Base-by-base conservation (phyloP, 2,888 invertebrate genomes). In the Drosophila robusta region DNA sequence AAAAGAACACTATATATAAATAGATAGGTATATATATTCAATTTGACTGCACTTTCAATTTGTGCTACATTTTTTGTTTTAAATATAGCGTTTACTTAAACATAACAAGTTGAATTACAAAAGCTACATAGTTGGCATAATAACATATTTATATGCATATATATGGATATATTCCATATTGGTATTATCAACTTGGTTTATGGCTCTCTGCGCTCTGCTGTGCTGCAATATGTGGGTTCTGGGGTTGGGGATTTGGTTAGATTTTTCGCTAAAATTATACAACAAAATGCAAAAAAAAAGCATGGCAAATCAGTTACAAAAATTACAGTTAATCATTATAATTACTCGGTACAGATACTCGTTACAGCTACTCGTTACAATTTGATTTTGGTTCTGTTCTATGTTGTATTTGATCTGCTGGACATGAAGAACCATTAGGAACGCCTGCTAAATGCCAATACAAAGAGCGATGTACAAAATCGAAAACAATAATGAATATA, bases 261-360 rank as follows among this genome's bases (percentile, higher is more conserved):
- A 11, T 56, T 22, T 22, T 36, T 29, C n/a, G 38, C 47, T 56
- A 77, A 74, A 57, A 72, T 66, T 62, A 64, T 55, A 64, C 44
- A 68, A 78, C 56, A 78, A 62, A 51, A 58, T 51, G 42, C 5
- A 34, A 32, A 32, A 29, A 38, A 38, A 34, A 56, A 71, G 60
- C 63, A 75, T 75, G 75, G 75, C 75, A 75, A 75, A 69, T 51
- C 49, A 64, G 75, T 74, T 75, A 61, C 56, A 75, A 64, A 51
- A 32, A 32, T 56, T 67, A 70, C 52, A 70, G 18, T 65, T 51
- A 65, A 29, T 29, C 22, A 41, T 42, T 68, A 70, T 8, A 29
- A 29, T 29, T 51, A 65, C 34, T 36, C 16, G 46, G 49, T 67
- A 70, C 52, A 70, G 26, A 65, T 51, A 65, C 34, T 36, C 16